phyloP scores from a whole-genome alignment of 2,113 vertebrate genomes.

The Otocyon megalotis region DNA sequence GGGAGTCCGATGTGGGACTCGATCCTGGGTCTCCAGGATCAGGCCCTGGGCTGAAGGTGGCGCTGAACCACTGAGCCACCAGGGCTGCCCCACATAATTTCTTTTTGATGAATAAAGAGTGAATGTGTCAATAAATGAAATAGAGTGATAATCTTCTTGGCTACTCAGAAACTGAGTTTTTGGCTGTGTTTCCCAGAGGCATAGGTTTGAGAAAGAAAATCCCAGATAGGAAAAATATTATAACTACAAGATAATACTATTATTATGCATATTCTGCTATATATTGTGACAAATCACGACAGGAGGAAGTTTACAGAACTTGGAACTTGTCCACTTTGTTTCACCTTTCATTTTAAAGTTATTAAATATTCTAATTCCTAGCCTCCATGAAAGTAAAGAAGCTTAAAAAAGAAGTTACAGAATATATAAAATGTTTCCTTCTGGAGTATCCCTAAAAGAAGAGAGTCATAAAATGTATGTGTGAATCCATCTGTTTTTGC shows the following conservation, averaged over 20 bases:
- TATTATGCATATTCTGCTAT: background rate
- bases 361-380: constrained; percentile 31
- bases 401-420: constrained; percentile 42
- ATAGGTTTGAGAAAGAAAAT: constrained; percentile 29
- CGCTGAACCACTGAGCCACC: too few species aligned
- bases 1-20: too few species aligned
- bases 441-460: constrained; percentile 28
- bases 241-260: background rate
- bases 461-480: constrained; percentile 17
- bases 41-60: too few species aligned
- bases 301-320: background rate
- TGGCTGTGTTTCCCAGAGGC: background rate
- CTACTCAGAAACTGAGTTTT: background rate
- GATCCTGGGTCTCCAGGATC: too few species aligned
- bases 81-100: background rate
- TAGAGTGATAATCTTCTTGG: background rate
- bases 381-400: constrained; percentile 43
- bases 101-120: background rate
- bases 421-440: constrained; percentile 32
- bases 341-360: constrained; percentile 40
- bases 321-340: constrained; percentile 7
- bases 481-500: constrained; percentile 53
- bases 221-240: background rate
- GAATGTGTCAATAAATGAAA: background rate
- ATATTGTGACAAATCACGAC: background rate